A percentile compares a stretch with the other conserved stretches of the same genome.
These are phyloP conservation scores for Zosterops borbonicus DNA, from an alignment of 2,113 vertebrate genomes.

Conservation along the genomic window DNA sequence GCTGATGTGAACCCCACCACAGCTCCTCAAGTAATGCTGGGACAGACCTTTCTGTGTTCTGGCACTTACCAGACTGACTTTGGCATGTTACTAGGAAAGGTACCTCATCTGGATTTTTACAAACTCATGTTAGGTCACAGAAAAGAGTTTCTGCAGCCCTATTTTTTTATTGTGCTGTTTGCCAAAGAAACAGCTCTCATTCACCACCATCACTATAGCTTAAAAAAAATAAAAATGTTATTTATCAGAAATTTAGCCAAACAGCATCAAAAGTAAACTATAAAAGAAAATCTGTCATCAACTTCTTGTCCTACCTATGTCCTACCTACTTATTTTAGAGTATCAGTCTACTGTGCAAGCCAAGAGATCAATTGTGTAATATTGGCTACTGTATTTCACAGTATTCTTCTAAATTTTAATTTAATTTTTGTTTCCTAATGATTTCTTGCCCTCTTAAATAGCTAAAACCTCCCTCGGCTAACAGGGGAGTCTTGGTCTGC, in stretches of 20 bases:
- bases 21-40: not conserved
- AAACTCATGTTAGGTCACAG: not conserved
- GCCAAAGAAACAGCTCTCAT: not conserved
- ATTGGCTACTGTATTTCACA: not conserved
- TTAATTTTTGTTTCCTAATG: not conserved
- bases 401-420: not conserved
- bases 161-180: not conserved
- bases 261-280: not conserved
- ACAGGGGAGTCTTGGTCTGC: accelerated
- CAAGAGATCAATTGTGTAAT: not conserved
- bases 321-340: not conserved
- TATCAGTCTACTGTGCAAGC: not conserved
- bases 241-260: not conserved
- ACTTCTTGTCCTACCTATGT: not conserved
- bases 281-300: not conserved
- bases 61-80: not conserved
- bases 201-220: not conserved
- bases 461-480: not conserved
- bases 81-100: not conserved
- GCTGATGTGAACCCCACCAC: not conserved
- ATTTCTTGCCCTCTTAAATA: not conserved
- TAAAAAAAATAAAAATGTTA: not conserved
- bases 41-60: not conserved
- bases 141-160: not conserved
- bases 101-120: not conserved